Evolutionary conservation across 2,888 invertebrate genomes (phyloP).

Genomic region (Erpobdella octoculata): DNA sequence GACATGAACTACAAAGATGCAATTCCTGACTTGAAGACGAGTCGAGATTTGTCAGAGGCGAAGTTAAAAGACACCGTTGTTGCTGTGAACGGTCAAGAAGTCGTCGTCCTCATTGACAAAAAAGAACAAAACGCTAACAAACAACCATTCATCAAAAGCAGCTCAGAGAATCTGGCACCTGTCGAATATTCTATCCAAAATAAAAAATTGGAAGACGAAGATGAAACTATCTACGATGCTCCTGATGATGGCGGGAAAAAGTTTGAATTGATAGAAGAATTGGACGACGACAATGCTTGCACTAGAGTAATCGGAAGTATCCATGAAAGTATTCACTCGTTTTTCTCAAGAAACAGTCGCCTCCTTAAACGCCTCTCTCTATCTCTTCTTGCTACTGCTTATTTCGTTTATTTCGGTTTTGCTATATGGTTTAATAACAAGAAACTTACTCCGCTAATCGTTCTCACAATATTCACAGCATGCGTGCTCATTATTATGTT

Average conservation of each 20-base stretch:
- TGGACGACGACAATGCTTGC: not conserved
- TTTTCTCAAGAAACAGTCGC: not conserved
- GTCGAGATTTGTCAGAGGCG: conserved; percentile 10
- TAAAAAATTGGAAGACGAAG: not conserved
- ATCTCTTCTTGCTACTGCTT: conserved; percentile 20
- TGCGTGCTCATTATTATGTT: conserved; percentile 11
- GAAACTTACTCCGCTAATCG: conserved; percentile 20
- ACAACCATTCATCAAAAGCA: not conserved
- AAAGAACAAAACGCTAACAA: not conserved
- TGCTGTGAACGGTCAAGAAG: conserved; percentile 23
- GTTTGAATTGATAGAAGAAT: not conserved
- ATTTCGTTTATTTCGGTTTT: conserved; percentile 30
- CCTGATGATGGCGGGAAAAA: not conserved
- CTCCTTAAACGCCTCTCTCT: conserved; percentile 21
- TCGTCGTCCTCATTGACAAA: conserved; percentile 9
- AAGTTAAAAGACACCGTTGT: conserved; percentile 19
- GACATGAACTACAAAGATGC: not conserved
- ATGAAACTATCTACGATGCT: not conserved
- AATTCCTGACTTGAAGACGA: conserved; percentile 26
- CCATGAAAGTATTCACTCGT: conserved; percentile 13
- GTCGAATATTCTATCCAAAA: not conserved
- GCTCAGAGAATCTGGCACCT: not conserved
- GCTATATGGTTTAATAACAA: conserved; percentile 23
- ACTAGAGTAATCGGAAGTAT: conserved; percentile 11
- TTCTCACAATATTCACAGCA: conserved; percentile 29